Evolutionary conservation across 2,113 vertebrate species (phyloP).

Genomic region (Hiodon tergisus): DNA sequence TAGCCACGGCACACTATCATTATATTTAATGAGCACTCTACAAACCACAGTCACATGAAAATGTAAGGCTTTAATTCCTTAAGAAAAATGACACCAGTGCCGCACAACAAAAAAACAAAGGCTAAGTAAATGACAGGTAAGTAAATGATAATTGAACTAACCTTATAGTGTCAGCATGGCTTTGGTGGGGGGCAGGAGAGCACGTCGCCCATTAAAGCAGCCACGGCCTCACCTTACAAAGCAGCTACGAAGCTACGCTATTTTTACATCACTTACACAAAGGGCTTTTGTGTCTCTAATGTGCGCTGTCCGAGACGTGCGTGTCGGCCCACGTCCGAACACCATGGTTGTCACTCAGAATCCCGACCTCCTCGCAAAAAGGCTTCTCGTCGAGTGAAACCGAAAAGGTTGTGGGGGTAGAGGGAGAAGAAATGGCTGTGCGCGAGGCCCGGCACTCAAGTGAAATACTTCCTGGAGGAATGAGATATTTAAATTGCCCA

Average conservation of each 20-base stretch:
- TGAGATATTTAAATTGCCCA: constrained; percentile 29
- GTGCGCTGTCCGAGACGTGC: too few relatives aligned
- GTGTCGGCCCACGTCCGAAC: too few relatives aligned
- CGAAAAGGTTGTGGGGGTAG: constrained; percentile 18
- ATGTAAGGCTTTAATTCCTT: constrained; percentile 46
- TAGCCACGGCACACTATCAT: constrained; percentile 38
- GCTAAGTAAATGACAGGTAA: too few relatives aligned
- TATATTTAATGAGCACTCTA: constrained; percentile 50
- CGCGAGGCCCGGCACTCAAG: constrained; percentile 9
- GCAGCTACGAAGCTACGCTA: too few relatives aligned
- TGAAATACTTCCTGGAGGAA: constrained; percentile 19
- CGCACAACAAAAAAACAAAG: constrained; percentile 8
- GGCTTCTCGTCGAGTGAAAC: constrained; percentile 20
- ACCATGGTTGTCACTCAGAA: too few relatives aligned
- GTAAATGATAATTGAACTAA: constrained; percentile 42
- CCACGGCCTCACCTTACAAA: not conserved
- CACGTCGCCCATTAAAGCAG: constrained; percentile 13
- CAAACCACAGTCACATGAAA: constrained; percentile 43
- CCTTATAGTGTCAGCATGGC: constrained; percentile 42
- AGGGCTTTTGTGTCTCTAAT: constrained; percentile 6
- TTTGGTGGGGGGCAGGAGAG: constrained; percentile 40
- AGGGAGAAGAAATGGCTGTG: constrained; percentile 20
- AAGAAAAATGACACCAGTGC: constrained; percentile 44
- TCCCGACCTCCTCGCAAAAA: not conserved
- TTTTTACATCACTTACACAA: too few relatives aligned